These are phyloP conservation scores for Drosophila paulistorum DNA, from an alignment of 1,140 invertebrate genomes.

Conservation along the genomic window DNA sequence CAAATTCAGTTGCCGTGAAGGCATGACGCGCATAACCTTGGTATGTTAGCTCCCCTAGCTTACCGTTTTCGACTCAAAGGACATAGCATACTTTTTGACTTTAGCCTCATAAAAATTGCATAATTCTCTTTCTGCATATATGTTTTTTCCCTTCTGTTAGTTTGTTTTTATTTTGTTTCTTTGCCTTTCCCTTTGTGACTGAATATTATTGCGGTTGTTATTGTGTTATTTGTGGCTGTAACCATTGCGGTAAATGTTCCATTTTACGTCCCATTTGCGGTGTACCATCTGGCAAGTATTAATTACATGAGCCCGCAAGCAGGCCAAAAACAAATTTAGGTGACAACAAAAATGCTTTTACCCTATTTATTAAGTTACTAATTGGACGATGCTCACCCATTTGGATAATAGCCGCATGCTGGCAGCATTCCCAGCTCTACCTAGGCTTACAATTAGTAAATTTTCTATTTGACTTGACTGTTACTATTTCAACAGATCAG, in stretches of 20 bases:
- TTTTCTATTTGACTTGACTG: background rate
- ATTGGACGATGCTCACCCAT: constrained; percentile 22
- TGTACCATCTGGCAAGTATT: constrained; percentile 61
- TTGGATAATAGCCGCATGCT: background rate
- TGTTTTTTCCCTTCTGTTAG: background rate
- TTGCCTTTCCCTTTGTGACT: background rate
- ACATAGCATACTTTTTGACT: constrained; percentile 59
- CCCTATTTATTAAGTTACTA: constrained; percentile 37
- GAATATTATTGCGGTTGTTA: constrained; percentile 13
- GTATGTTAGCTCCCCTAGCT: background rate
- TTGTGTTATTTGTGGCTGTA: constrained; percentile 24
- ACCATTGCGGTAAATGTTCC: constrained; percentile 53
- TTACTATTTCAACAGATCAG: background rate
- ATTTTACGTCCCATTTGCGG: constrained; percentile 68
- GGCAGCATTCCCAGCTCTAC: background rate
- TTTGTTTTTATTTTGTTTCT: too few species aligned
- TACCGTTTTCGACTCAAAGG: constrained; percentile 44
- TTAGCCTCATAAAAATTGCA: constrained; percentile 74
- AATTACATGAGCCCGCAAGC: constrained; percentile 29
- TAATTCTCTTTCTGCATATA: constrained; percentile 61
- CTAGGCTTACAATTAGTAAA: background rate
- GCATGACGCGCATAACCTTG: background rate
- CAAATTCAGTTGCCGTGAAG: constrained; percentile 3
- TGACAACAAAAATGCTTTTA: constrained; percentile 36
- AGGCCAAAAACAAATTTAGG: constrained; percentile 37